These are phyloP conservation scores for Columbina picui DNA, from an alignment of 2,113 vertebrate species.

Conservation along the genomic window DNA sequence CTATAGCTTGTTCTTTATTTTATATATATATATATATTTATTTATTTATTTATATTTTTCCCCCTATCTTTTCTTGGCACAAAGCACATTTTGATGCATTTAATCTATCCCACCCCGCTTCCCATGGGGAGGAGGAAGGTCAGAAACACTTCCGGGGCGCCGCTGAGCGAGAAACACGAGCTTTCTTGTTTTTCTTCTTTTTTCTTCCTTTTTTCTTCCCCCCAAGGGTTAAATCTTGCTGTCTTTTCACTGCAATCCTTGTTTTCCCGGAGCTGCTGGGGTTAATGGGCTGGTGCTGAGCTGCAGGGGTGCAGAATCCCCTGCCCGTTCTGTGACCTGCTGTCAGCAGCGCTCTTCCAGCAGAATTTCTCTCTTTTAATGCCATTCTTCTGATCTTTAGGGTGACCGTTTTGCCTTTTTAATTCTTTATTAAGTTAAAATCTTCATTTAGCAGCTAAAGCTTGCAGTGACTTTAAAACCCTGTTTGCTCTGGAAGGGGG, in stretches of 20 bases:
- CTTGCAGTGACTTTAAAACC: neutral
- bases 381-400: neutral
- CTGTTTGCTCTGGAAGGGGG: fast-evolving
- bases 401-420: fast-evolving
- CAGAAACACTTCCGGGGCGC: neutral
- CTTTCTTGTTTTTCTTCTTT: too few relatives aligned
- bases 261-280: fast-evolving
- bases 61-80: fast-evolving
- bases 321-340: neutral
- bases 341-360: fast-evolving
- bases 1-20: too few relatives aligned
- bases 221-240: fast-evolving
- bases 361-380: neutral
- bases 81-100: fast-evolving
- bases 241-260: neutral
- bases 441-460: fast-evolving
- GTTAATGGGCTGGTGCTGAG: neutral
- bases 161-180: fast-evolving
- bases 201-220: too few relatives aligned
- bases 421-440: too few relatives aligned
- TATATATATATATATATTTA: too few relatives aligned
- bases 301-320: neutral
- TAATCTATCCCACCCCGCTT: neutral
- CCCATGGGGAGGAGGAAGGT: fast-evolving
- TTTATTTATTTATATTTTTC: too few relatives aligned